Base-by-base conservation (phyloP, 2,113 vertebrate species). In the Brienomyrus brachyistius region DNA sequence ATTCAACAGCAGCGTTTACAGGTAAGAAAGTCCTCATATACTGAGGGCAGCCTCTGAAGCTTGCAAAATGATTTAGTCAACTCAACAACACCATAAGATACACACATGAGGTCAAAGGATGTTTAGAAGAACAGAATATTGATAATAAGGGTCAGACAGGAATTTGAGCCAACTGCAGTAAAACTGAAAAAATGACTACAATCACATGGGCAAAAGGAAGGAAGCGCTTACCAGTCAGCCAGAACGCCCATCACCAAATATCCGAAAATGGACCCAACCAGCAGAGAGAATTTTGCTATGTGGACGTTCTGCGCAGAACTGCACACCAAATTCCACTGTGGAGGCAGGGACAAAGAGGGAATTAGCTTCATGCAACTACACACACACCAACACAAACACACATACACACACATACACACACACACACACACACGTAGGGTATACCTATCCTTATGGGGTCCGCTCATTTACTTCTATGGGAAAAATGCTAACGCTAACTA, bases 241-340 rank as follows among this genome's bases (percentile, higher is more conserved):
- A 99, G 96, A 93, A 98, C 97, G 94, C 98, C 98, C 94, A 97
- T 99, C 95, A 99, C 97, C 90, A 99, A 95, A 94, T 99, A 99
- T 90, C 98, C 98, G 50, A 99, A 97, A 95, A 99, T 99, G 94
- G 98, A 97, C 92, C 98, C 98, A 94, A 99, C 97, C 90, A 99
- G 95, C 89, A 99, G 92, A 50, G 98, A 99, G 94, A 99, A 99
- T 92, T 99, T 99, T 91, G 98, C 98, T 92, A 99, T 98, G 94
- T 99, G 98, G 62, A 99, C 98, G 94, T 98, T 99, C 98, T 98
- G 99, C 90, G 98, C 96, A 84, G 97, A 98, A 91, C 98, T 97
- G 92, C 98, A 99, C 92, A 99, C 97, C 95, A 99, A 96, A 93
- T 98, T 96, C 98, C 98, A 99, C 98, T 99, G 92, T 48, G 95